These are phyloP conservation scores for Syrrhaptes paradoxus DNA, from an alignment of 2,113 vertebrate genomes.

Conservation along the genomic window DNA sequence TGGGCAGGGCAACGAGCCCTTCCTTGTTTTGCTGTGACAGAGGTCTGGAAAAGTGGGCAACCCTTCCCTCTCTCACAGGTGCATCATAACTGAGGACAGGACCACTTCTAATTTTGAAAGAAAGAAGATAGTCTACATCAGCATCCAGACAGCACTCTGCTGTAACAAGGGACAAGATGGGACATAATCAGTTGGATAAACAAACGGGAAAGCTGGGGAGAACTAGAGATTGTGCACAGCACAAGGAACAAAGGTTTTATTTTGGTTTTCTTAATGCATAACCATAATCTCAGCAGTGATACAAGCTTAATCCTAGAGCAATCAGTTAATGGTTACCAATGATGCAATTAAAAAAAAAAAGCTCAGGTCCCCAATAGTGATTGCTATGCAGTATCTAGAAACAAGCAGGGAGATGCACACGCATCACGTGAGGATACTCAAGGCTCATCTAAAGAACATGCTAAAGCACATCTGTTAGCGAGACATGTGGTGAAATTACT, in stretches of 20 bases:
- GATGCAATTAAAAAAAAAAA: not conserved
- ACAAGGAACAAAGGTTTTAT: not conserved
- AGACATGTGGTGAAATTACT: not conserved
- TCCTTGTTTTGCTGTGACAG: fast-evolving
- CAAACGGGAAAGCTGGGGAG: no score
- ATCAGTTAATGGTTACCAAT: not conserved
- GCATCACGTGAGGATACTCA: not conserved
- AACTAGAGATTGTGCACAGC: not conserved
- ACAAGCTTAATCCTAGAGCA: not conserved
- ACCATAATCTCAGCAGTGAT: not conserved
- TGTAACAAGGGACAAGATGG: fast-evolving
- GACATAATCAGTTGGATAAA: not conserved
- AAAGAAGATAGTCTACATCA: not conserved
- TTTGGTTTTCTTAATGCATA: not conserved
- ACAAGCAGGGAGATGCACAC: not conserved
- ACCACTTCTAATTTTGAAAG: not conserved
- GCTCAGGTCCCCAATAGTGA: not conserved
- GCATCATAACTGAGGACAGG: fast-evolving
- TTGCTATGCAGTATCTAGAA: not conserved
- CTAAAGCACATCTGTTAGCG: not conserved
- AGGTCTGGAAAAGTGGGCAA: not conserved
- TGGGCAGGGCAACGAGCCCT: no score
- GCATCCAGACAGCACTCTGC: not conserved
- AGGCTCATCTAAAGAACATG: not conserved
- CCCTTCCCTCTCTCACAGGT: no score